These are phyloP conservation scores for Dinothrombium tinctorium DNA, from an alignment of 1,140 invertebrate genomes.

Conservation along the genomic window DNA sequence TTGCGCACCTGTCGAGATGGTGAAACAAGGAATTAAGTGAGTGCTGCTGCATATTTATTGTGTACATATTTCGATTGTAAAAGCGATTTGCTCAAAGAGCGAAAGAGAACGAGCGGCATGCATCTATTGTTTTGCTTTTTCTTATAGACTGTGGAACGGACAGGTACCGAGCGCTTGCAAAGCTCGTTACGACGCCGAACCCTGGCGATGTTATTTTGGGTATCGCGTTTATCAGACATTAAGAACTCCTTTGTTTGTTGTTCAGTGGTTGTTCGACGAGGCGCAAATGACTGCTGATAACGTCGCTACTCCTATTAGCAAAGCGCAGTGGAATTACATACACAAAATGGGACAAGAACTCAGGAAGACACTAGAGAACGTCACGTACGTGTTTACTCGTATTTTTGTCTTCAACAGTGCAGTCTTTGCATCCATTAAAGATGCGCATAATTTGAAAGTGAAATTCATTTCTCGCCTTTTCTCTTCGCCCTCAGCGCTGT, in stretches of 20 bases:
- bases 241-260: constrained; percentile 61
- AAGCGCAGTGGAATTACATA: constrained; percentile 77
- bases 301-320: constrained; percentile 52
- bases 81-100: not conserved
- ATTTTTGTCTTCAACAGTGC: not conserved
- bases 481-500: constrained; percentile 39
- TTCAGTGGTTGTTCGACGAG: constrained; percentile 85
- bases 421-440: not conserved
- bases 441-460: not conserved
- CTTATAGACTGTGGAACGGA: constrained; percentile 45
- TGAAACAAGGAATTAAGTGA: constrained; percentile 43
- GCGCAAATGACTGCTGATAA: constrained; percentile 76
- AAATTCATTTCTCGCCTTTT: constrained; percentile 11
- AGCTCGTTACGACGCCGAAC: constrained; percentile 36
- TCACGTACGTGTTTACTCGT: constrained; percentile 31
- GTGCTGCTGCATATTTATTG: constrained; percentile 11
- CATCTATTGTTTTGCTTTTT: not conserved
- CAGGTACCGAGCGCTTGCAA: constrained; percentile 47
- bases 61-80: not conserved
- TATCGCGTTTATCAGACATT: constrained; percentile 65
- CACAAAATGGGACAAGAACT: constrained; percentile 58
- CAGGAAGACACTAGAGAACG: constrained; percentile 51
- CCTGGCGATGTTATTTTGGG: constrained; percentile 77
- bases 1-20: constrained; percentile 34
- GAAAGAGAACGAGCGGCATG: not conserved